These are phyloP conservation scores for Portevinia maculata DNA, from an alignment of 2,888 invertebrate genomes.

Conservation along the genomic window DNA sequence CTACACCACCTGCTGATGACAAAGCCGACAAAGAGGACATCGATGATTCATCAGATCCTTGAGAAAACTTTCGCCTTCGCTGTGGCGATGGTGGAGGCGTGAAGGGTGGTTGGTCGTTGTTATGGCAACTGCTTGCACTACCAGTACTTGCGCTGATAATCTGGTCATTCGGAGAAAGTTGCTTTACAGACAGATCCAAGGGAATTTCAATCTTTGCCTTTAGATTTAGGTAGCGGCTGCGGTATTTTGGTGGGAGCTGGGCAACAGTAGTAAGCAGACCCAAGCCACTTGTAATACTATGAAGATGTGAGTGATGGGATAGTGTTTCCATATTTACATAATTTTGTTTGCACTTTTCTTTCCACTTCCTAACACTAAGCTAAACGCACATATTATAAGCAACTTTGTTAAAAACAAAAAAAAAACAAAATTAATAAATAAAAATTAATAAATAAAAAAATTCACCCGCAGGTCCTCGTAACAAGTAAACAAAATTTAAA, in stretches of 20 bases:
- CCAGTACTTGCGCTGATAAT: constrained; percentile 30
- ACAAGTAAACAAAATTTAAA: constrained; percentile 22
- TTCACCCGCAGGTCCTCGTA: constrained; percentile 5
- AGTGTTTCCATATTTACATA: constrained; percentile 62
- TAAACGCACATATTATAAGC: constrained; percentile 19
- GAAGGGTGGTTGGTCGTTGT: constrained; percentile 84
- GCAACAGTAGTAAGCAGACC: constrained; percentile 82
- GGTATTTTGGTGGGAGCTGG: constrained; percentile 82
- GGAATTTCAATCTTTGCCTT: constrained; percentile 84
- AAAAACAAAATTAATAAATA: not conserved
- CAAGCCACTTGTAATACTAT: constrained; percentile 79
- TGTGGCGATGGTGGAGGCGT: constrained; percentile 91
- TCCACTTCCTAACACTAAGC: constrained; percentile 9
- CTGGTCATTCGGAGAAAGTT: constrained; percentile 76
- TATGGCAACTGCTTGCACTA: constrained; percentile 33
- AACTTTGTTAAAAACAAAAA: too few relatives aligned
- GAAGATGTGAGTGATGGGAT: constrained; percentile 57
- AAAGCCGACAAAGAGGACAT: constrained; percentile 45
- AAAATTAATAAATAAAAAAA: constrained; percentile 13
- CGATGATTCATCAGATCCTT: constrained; percentile 67
- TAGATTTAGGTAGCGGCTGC: constrained; percentile 82
- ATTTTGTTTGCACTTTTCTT: constrained; percentile 1
- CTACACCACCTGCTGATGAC: constrained; percentile 56
- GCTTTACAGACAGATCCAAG: constrained; percentile 90
- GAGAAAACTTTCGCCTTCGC: constrained; percentile 82